Evolutionary conservation across 1,140 invertebrate genomes (phyloP), one percentile per base, ranked within the genome.

Genomic region (Drosophila ironensis): DNA sequence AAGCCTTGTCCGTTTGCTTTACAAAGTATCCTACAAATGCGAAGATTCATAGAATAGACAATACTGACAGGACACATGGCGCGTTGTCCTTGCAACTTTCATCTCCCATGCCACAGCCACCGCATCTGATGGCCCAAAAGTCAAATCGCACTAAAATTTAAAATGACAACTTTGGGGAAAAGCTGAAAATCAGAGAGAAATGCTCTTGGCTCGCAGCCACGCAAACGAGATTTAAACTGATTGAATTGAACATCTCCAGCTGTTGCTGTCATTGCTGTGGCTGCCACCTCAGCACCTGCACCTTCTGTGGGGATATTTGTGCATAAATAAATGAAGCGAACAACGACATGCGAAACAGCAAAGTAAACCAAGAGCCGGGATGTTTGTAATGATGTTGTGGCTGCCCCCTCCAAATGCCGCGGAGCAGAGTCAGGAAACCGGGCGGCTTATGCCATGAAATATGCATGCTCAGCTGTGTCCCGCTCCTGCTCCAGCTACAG

Each of bases 161-260:
- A 42, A 57, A 47, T 40, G 22, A 16, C 4, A 24, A 46, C 5
- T 20, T 46, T 24, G 25, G n/a, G n/a, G n/a, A n/a, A n/a, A 7
- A 27, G 14, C 16, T 25, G 12, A 24, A 24, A 56, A 56, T 33
- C 16, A 3, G 16, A 33, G 30, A 12, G 46, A 59, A 63, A 53
- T 30, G 11, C 6, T 12, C 35, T 6, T 54, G 51, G 28, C 25
- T 8, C 0, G 51, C 12, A 24, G 20, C 52, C 28, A 25, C 25
- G 17, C 35, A 22, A 30, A 30, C 4, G 44, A 71, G 57, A 64
- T 40, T 82, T 74, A 76, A 72, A 72, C 68, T 76, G 67, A 82
- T 82, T 69, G 51, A 76, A 82, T 82, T 81, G 70, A 76, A 72
- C 56, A 68, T 68, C 57, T 53, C 67, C 66, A 69, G 76, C 77